These are phyloP conservation scores for Drosophila suzukii DNA, from an alignment of 1,140 invertebrate genomes.

Conservation along the genomic window DNA sequence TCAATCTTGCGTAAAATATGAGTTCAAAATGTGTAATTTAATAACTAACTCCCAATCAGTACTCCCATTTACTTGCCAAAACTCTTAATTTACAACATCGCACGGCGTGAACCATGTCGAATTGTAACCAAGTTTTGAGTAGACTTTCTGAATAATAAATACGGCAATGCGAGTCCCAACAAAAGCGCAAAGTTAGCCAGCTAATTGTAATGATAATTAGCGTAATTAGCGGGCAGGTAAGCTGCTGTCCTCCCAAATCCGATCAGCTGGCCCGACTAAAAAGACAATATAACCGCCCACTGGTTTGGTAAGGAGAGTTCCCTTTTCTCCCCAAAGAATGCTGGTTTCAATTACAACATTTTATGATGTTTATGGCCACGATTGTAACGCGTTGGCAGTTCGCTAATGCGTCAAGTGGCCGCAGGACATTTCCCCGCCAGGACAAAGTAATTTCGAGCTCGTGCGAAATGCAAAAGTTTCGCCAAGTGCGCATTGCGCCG, in stretches of 20 bases:
- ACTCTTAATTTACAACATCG: not conserved
- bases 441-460: constrained; percentile 69
- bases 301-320: not conserved
- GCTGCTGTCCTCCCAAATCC: constrained; percentile 44
- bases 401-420: constrained; percentile 66
- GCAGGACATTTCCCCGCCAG: constrained; percentile 37
- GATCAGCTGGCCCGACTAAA: constrained; percentile 36
- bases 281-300: constrained; percentile 16
- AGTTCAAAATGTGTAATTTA: too few relatives aligned
- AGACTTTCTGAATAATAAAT: constrained; percentile 43
- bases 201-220: constrained; percentile 71
- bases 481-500: constrained; percentile 43
- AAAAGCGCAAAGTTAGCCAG: constrained; percentile 34
- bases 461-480: constrained; percentile 77
- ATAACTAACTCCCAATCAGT: too few relatives aligned
- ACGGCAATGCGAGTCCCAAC: constrained; percentile 2
- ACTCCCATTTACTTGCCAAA: too few relatives aligned
- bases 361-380: constrained; percentile 35
- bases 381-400: constrained; percentile 53
- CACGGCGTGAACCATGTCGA: not conserved
- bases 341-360: constrained; percentile 71
- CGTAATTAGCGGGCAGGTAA: constrained; percentile 60
- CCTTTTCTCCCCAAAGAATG: constrained; percentile 13
- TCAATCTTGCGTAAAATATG: too few relatives aligned
- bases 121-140: constrained; percentile 19